These are phyloP conservation scores for Eumacrocentrus americanus DNA, from an alignment of 2,888 invertebrate species.

Conservation along the genomic window DNA sequence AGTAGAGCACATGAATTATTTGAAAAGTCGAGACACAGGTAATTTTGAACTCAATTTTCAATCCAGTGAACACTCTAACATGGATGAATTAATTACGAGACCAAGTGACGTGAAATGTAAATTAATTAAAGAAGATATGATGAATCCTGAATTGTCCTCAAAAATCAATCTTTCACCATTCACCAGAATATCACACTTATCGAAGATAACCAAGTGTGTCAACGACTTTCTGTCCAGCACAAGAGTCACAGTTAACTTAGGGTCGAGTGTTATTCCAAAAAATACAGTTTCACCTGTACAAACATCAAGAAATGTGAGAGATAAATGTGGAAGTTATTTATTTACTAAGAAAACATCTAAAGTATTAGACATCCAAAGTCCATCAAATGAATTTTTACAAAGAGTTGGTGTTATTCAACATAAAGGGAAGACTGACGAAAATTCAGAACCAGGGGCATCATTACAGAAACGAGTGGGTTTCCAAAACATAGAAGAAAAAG, in stretches of 20 bases:
- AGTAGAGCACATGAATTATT: not conserved
- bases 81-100: not conserved
- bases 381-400: not conserved
- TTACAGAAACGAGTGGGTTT: constrained; percentile 20
- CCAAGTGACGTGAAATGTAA: not conserved
- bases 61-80: not conserved
- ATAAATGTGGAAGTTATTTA: not conserved
- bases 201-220: constrained; percentile 33
- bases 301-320: not conserved
- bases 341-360: not conserved
- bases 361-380: not conserved
- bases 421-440: constrained; percentile 1
- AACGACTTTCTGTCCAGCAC: constrained; percentile 37
- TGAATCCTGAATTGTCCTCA: not conserved
- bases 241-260: constrained; percentile 11
- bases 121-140: not conserved
- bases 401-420: not conserved
- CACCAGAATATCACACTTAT: constrained; percentile 25
- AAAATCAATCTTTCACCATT: constrained; percentile 7
- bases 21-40: not conserved
- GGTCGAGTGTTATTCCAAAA: not conserved
- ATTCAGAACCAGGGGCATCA: constrained; percentile 15
- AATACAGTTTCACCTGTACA: not conserved
- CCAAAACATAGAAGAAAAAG: constrained; percentile 12
- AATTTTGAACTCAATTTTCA: constrained; percentile 10